phyloP scores from a whole-genome alignment of 1,140 invertebrate species.

The Aphis gossypii region DNA sequence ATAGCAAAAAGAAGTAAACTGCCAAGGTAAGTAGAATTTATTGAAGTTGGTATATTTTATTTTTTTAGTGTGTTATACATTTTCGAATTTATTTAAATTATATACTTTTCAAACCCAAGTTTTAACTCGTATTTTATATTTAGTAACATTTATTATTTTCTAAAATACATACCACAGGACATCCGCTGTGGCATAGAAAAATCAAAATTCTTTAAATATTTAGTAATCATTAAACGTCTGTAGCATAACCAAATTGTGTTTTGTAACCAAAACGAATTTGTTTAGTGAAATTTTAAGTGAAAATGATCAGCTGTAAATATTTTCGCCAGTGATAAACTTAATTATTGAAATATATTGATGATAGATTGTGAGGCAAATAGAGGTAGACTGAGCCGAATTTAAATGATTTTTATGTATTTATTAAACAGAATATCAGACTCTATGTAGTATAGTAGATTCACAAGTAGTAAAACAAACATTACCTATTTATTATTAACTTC shows the following conservation, averaged over 20 bases:
- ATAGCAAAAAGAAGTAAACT: slow-evolving; percentile 20
- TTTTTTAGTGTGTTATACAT: background rate
- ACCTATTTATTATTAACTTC: background rate
- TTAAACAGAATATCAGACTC: background rate
- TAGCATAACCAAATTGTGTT: background rate
- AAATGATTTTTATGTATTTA: background rate
- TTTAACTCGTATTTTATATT: slow-evolving; percentile 8
- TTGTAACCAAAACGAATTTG: background rate
- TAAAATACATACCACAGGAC: background rate
- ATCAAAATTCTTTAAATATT: background rate
- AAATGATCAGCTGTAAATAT: background rate
- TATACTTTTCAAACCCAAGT: background rate
- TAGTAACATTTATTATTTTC: slow-evolving; percentile 15
- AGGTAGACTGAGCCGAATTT: background rate
- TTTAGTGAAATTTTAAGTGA: background rate
- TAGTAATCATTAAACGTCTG: background rate
- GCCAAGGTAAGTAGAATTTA: slow-evolving; percentile 10
- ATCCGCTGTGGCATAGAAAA: background rate
- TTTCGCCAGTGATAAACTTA: background rate
- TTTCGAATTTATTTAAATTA: slow-evolving; percentile 36
- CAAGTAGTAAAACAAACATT: background rate
- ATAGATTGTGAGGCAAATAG: background rate
- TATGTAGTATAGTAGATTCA: background rate
- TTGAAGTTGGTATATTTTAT: slow-evolving; percentile 12
- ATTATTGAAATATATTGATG: background rate